A percentile compares a stretch with the other conserved stretches of the same genome.
Conservation (phyloP, 2,797 vertebrate genomes). For the Nyctalus aviator region DNA sequence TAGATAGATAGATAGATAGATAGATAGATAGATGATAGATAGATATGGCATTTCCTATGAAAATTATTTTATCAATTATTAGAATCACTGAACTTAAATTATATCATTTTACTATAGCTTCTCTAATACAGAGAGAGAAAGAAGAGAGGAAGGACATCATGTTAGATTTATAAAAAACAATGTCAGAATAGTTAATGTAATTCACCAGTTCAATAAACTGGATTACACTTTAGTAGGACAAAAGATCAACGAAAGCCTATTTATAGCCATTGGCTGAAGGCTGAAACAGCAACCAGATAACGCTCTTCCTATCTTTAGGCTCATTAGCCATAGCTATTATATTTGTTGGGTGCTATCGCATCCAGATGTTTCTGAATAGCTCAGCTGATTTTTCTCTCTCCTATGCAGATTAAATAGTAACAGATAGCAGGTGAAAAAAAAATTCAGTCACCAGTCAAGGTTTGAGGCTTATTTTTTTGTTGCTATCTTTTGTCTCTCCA, state of each 20-base stretch:
- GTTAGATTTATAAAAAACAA: constrained; percentile 87
- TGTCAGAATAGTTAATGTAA: constrained; percentile 88
- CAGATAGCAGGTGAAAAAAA: constrained; percentile 65
- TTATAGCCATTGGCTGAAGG: constrained; percentile 88
- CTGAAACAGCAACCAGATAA: constrained; percentile 84
- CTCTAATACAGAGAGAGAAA: constrained; percentile 67
- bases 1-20: neutral
- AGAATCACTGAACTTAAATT: constrained; percentile 53
- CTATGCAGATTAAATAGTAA: constrained; percentile 82
- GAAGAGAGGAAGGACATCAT: constrained; percentile 84
- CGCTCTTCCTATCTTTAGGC: constrained; percentile 81
- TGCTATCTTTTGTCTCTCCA: neutral
- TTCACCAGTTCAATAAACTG: constrained; percentile 88
- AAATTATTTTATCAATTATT: constrained; percentile 36
- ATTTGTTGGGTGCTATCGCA: constrained; percentile 84
- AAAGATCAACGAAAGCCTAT: constrained; percentile 87
- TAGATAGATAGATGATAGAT: neutral
- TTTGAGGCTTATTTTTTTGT: constrained; percentile 61
- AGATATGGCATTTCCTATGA: neutral
- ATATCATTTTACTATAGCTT: constrained; percentile 74
- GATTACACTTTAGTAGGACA: constrained; percentile 87
- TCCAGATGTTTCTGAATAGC: constrained; percentile 86
- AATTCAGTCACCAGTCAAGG: constrained; percentile 60
- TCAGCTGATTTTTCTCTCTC: constrained; percentile 77
- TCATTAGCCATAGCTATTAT: constrained; percentile 86